Evolutionary conservation across 2,888 invertebrate species (phyloP).

Genomic region (Drosophila vallismaia): DNA sequence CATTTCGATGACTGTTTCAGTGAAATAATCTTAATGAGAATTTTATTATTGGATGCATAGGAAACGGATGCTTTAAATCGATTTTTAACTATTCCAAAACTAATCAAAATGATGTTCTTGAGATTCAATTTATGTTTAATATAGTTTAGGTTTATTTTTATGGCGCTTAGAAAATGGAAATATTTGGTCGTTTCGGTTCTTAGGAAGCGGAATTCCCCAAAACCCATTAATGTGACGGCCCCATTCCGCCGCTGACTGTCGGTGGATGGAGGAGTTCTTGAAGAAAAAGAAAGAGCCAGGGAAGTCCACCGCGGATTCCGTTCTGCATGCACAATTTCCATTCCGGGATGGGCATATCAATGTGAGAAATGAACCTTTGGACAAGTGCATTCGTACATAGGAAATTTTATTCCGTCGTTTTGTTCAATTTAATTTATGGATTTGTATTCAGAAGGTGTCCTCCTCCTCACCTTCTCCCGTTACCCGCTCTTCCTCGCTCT

Average conservation of each 20-base stretch:
- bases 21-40: neutral
- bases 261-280: neutral
- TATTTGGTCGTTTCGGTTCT: constrained; percentile 3
- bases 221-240: constrained; percentile 19
- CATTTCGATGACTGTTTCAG: neutral
- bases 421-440: constrained; percentile 65
- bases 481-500: neutral
- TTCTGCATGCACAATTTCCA: constrained; percentile 67
- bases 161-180: constrained; percentile 2
- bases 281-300: constrained; percentile 6
- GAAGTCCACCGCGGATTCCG: constrained; percentile 40
- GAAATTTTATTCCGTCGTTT: constrained; percentile 64
- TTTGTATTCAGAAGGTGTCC: constrained; percentile 70
- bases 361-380: constrained; percentile 63
- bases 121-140: neutral
- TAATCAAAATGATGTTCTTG: neutral
- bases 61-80: neutral
- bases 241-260: constrained; percentile 16
- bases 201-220: constrained; percentile 48
- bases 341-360: constrained; percentile 47
- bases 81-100: neutral
- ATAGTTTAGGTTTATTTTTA: neutral
- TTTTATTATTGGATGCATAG: neutral
- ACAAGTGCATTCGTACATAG: constrained; percentile 75
- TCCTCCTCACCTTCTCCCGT: constrained; percentile 8